These are phyloP conservation scores for Henicopernis longicauda DNA, from an alignment of 2,113 vertebrate genomes.

Conservation along the genomic window DNA sequence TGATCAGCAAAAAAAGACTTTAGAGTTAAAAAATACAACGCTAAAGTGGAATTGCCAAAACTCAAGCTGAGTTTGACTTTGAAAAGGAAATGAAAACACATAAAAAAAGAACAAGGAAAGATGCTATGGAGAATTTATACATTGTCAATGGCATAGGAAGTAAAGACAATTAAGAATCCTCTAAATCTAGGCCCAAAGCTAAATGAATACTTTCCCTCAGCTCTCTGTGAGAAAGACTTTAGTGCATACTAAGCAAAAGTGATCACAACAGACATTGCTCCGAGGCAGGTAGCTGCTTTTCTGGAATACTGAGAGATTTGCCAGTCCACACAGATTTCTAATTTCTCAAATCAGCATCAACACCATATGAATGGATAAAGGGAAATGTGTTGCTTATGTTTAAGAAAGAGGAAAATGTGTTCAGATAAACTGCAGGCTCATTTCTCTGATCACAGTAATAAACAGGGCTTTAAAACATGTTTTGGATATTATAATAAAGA, in stretches of 20 bases:
- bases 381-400: not conserved
- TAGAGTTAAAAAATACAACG: not conserved
- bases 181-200: not conserved
- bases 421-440: not conserved
- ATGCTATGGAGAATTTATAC: not conserved
- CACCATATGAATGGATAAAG: not conserved
- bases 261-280: not conserved
- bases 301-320: not conserved
- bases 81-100: not conserved
- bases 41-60: not conserved
- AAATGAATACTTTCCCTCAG: not conserved
- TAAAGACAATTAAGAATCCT: not conserved
- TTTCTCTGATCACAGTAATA: not conserved
- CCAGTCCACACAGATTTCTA: not conserved
- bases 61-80: not conserved
- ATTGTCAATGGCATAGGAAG: not conserved
- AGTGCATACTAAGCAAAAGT: not conserved
- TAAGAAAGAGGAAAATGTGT: not conserved
- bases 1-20: not conserved
- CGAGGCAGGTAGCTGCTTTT: not conserved
- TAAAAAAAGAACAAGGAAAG: not conserved
- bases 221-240: not conserved
- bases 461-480: not conserved
- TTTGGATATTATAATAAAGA: not conserved
- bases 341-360: not conserved